phyloP scores from a whole-genome alignment of 2,797 vertebrate species.

The Paramormyrops hopkinsi region DNA sequence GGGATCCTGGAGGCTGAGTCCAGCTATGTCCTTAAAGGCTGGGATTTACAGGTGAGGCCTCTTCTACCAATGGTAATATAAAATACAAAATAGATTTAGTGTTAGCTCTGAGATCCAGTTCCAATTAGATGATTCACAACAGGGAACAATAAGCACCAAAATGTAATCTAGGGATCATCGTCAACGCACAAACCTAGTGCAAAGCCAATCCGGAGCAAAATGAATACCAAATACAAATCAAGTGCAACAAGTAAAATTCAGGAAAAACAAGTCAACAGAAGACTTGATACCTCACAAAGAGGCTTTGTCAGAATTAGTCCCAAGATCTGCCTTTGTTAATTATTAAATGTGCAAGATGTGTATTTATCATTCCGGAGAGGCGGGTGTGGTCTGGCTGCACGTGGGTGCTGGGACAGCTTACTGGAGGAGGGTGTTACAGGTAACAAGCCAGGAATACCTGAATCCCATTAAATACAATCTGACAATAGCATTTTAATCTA shows the following conservation, averaged over 20 bases:
- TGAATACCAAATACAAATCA: not conserved
- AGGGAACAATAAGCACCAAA: no score
- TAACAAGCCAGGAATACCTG: not conserved
- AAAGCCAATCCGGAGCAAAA: not conserved
- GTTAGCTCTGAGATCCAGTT: not conserved
- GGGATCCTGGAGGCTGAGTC: constrained; percentile 37
- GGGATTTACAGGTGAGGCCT: constrained; percentile 43
- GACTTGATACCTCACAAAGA: not conserved
- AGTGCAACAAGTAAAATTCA: not conserved
- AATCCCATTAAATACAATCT: not conserved
- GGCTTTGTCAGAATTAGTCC: not conserved
- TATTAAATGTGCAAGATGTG: not conserved
- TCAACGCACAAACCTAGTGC: not conserved
- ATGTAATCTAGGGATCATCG: not conserved
- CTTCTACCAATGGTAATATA: not conserved
- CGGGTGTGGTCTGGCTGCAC: not conserved
- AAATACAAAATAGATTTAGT: not conserved
- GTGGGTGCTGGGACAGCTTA: not conserved
- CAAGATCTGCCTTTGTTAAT: not conserved
- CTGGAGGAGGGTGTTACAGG: not conserved
- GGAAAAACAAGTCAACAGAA: not conserved
- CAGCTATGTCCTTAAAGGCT: constrained; percentile 37
- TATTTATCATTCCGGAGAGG: not conserved
- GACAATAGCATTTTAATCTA: not conserved
- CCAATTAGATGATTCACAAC: not conserved